Evolutionary conservation across 2,113 vertebrate species (phyloP).

Genomic region (Perognathus longimembris): DNA sequence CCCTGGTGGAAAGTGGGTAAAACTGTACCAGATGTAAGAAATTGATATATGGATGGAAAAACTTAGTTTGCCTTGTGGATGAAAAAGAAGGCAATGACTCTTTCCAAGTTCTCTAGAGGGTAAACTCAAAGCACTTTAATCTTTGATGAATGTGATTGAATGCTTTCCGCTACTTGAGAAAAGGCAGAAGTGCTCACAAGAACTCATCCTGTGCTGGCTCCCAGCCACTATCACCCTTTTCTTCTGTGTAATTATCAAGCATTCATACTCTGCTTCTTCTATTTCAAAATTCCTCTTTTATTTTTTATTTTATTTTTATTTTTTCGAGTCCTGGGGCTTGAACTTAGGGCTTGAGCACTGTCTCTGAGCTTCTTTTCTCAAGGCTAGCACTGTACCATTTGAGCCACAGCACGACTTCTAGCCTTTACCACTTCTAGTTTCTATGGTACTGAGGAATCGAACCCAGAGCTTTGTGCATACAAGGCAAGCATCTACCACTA

Average conservation of each 20-base stretch:
- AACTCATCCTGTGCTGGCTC: conserved; percentile 65
- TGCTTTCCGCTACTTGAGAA: conserved; percentile 59
- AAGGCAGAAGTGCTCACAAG: conserved; percentile 63
- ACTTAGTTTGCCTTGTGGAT: conserved; percentile 31
- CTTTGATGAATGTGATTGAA: conserved; percentile 73
- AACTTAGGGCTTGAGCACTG: too few relatives aligned
- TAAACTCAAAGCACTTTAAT: conserved; percentile 72
- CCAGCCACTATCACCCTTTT: conserved; percentile 42
- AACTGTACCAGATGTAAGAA: conserved; percentile 65
- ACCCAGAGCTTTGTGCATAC: too few relatives aligned
- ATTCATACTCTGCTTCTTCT: conserved; percentile 30
- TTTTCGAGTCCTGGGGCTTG: too few relatives aligned
- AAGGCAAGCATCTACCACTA: too few relatives aligned
- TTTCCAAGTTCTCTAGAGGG: conserved; percentile 56
- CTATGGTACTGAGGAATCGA: too few relatives aligned
- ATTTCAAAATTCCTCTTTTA: conserved; percentile 53
- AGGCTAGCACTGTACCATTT: too few relatives aligned
- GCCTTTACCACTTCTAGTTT: too few relatives aligned
- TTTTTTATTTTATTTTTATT: too few relatives aligned
- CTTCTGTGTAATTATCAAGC: conserved; percentile 59
- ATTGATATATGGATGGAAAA: conserved; percentile 65
- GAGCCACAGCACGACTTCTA: too few relatives aligned
- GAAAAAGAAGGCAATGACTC: conserved; percentile 24
- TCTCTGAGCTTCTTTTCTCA: too few relatives aligned
- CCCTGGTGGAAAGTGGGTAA: conserved; percentile 39